These are phyloP conservation scores for Brachionichthys hirsutus DNA, from an alignment of 2,113 vertebrate species.

Conservation along the genomic window DNA sequence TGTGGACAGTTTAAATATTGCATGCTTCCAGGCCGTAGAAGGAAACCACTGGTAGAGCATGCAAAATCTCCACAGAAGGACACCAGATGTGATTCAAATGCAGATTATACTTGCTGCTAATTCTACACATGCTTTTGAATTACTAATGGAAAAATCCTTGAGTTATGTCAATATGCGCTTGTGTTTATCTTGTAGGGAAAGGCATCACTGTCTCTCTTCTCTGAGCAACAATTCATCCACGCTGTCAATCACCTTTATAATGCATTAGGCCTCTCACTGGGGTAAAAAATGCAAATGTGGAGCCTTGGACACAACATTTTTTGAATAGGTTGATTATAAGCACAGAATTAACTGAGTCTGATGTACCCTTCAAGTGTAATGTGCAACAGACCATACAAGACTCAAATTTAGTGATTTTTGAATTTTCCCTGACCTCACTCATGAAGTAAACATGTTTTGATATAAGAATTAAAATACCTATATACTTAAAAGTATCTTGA, in stretches of 20 bases:
- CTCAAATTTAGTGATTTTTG: slow-evolving; percentile 5
- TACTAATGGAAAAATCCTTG: slow-evolving; percentile 18
- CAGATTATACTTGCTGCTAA: too few relatives aligned
- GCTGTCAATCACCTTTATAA: slow-evolving; percentile 19
- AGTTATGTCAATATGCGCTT: slow-evolving; percentile 13
- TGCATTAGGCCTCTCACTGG: slow-evolving; percentile 1
- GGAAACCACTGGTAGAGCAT: too few relatives aligned
- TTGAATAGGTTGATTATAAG: slow-evolving; percentile 17
- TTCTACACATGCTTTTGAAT: slow-evolving; percentile 14
- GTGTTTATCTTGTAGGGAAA: slow-evolving; percentile 14
- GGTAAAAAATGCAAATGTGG: slow-evolving; percentile 23
- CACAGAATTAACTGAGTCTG: slow-evolving; percentile 6
- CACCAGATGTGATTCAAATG: too few relatives aligned
- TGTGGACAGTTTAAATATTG: too few relatives aligned
- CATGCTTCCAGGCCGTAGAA: too few relatives aligned
- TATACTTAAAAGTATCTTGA: neutral
- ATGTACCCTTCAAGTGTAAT: slow-evolving; percentile 13
- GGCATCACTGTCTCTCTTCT: neutral
- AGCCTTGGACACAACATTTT: slow-evolving; percentile 11
- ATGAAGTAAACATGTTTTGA: slow-evolving; percentile 14
- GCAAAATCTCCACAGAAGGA: too few relatives aligned
- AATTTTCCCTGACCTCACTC: slow-evolving; percentile 7
- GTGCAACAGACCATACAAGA: slow-evolving; percentile 2
- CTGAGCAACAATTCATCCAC: slow-evolving; percentile 9
- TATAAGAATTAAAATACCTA: slow-evolving; percentile 3